Conservation (phyloP, 2,888 invertebrate species). For the Onchidella celtica region DNA sequence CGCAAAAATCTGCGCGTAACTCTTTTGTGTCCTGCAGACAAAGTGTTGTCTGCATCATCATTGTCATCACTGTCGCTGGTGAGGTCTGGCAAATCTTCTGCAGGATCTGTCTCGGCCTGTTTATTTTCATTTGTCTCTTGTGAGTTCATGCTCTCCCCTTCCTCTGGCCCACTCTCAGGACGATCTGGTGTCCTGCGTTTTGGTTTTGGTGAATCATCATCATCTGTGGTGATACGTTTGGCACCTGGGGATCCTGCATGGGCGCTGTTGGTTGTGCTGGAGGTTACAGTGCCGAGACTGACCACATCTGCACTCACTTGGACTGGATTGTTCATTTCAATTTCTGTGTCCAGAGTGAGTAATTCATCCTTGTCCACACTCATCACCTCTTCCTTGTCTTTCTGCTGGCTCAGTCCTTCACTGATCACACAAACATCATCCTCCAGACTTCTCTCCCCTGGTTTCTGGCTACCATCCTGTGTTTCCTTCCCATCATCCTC, state of each 20-base stretch:
- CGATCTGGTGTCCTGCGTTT: slow-evolving; percentile 39
- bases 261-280: not conserved
- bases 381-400: slow-evolving; percentile 21
- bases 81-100: slow-evolving; percentile 21
- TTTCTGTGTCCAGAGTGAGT: not conserved
- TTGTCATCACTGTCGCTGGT: slow-evolving; percentile 26
- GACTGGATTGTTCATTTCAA: slow-evolving; percentile 11
- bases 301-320: not conserved
- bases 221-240: slow-evolving; percentile 21
- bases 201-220: slow-evolving; percentile 39
- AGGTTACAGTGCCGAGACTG: not conserved
- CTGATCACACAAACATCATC: slow-evolving; percentile 2
- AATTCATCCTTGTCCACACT: slow-evolving; percentile 21
- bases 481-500: not conserved
- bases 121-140: not conserved
- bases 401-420: not conserved
- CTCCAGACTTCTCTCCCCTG: not conserved
- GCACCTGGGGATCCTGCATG: slow-evolving; percentile 19
- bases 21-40: slow-evolving; percentile 5
- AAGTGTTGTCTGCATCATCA: slow-evolving; percentile 36
- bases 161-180: not conserved
- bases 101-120: not conserved
- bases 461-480: not conserved
- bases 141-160: not conserved
- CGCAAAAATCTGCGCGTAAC: slow-evolving; percentile 8